Base-by-base conservation (phyloP, 2,113 vertebrate species). In the Ramphastos sulfuratus region DNA sequence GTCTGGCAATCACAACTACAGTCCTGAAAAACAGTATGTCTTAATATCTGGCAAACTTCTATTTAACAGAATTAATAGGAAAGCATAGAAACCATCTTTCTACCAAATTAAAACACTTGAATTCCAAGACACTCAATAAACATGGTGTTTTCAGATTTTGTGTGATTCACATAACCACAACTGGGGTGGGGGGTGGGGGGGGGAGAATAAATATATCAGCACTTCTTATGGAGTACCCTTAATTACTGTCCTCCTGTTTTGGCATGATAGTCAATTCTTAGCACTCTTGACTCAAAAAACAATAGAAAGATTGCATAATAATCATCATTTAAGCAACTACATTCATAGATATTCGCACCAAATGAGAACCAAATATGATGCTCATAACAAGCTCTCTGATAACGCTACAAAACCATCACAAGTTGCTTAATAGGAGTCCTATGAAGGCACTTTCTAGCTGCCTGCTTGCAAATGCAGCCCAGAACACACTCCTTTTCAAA, bases 21-120 rank as follows among this genome's bases (percentile, higher is more conserved):
- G 50, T 15, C n/a, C 67, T 74, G n/a, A 50, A 82, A 72, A 79
- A 24, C 4, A 55, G n/a, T 4, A 9, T 42, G 78, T 56, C 17
- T 25, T 39, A 72, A 19, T 25, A 52, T 10, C 30, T 44, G 50
- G 5, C 18, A 54, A 59, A 33, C 24, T 5, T 67, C 7, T 52
- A 19, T 10, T 67, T 3, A 0, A 48, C 0, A 84, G 30, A 35
- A 84, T 67, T 64, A 35, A 30, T 0, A 2, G 14, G 56, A 33
- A 56, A 66, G 17, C 12, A 70, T 2, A 50, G 63, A 82, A 92
- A 74, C 25, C 37, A 65, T 44, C 66, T 60, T 42, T 11, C 5
- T 50, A 44, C 23, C 33, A 33, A 79, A 94, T 86, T 50, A 56
- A 74, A 70, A 64, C 67, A 66, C 13, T 25, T 56, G 23, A 88